A percentile compares a stretch with the other conserved stretches of the same genome.
phyloP scores from a whole-genome alignment of 2,113 vertebrate genomes.

The Lasiurus borealis region DNA sequence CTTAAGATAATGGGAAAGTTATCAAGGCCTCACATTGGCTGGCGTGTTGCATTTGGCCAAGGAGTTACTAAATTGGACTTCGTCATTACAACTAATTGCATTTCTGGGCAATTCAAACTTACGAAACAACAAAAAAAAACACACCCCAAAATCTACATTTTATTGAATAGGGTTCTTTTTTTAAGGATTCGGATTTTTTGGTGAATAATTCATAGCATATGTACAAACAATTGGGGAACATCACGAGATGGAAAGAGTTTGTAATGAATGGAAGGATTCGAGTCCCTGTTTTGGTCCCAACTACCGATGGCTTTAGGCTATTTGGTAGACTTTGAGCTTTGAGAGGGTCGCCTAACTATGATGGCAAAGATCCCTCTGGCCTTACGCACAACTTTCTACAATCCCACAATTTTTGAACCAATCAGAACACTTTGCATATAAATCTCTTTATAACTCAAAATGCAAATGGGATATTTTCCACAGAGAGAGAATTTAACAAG shows the following conservation, averaged over 20 bases:
- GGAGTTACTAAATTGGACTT: slow-evolving; percentile 66
- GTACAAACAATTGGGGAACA: slow-evolving; percentile 40
- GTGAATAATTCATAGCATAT: slow-evolving; percentile 73
- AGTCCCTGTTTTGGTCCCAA: slow-evolving; percentile 42
- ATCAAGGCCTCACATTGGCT: slow-evolving; percentile 56
- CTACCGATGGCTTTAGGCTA: neutral
- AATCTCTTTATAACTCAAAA: slow-evolving; percentile 62
- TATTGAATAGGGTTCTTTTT: slow-evolving; percentile 44
- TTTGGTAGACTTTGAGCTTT: slow-evolving; percentile 28
- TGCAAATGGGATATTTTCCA: slow-evolving; percentile 15
- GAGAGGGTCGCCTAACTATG: neutral
- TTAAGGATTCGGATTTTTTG: slow-evolving; percentile 50
- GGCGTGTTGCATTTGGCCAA: slow-evolving; percentile 59
- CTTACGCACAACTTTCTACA: neutral
- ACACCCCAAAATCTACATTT: neutral
- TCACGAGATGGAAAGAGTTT: neutral
- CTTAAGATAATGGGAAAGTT: slow-evolving; percentile 70
- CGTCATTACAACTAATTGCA: slow-evolving; percentile 71
- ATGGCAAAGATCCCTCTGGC: neutral
- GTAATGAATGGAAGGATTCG: neutral
- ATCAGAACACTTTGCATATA: slow-evolving; percentile 29
- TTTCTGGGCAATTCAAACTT: slow-evolving; percentile 48
- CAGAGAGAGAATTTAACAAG: slow-evolving; percentile 50
- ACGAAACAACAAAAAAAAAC: neutral
- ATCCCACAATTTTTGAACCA: slow-evolving; percentile 10